Evolutionary conservation across 2,797 vertebrate genomes (phyloP).

Genomic region (Pseudomugil tenellus): DNA sequence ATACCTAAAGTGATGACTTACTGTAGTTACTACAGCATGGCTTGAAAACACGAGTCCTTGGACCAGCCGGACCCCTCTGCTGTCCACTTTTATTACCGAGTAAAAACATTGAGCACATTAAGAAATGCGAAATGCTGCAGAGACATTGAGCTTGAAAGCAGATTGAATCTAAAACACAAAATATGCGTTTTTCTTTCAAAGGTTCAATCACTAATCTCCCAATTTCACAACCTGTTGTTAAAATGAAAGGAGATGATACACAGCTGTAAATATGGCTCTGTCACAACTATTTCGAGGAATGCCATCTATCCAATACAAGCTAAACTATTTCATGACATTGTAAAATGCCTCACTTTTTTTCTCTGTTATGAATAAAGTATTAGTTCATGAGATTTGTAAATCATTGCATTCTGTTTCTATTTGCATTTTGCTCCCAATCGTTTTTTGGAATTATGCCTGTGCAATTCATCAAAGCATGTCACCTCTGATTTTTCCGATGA

Average conservation of each 20-base stretch:
- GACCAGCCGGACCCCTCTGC: no score
- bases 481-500: neutral
- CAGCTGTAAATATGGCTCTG: neutral
- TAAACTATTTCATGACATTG: neutral
- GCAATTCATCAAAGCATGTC: neutral
- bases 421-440: neutral
- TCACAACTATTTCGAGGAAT: neutral
- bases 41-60: no score
- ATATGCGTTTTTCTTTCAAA: neutral
- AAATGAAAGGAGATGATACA: neutral
- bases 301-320: neutral
- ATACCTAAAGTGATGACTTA: no score
- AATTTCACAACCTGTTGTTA: neutral
- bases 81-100: no score
- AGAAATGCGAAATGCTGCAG: no score
- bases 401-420: neutral
- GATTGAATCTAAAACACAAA: no score
- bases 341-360: neutral
- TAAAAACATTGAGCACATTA: no score
- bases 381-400: neutral
- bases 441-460: neutral
- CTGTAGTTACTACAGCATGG: no score
- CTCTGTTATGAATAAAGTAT: neutral
- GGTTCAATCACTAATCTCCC: neutral
- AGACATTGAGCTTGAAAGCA: no score